These are phyloP conservation scores for Moxostoma hubbsi DNA, from an alignment of 2,797 vertebrate genomes.

Conservation along the genomic window DNA sequence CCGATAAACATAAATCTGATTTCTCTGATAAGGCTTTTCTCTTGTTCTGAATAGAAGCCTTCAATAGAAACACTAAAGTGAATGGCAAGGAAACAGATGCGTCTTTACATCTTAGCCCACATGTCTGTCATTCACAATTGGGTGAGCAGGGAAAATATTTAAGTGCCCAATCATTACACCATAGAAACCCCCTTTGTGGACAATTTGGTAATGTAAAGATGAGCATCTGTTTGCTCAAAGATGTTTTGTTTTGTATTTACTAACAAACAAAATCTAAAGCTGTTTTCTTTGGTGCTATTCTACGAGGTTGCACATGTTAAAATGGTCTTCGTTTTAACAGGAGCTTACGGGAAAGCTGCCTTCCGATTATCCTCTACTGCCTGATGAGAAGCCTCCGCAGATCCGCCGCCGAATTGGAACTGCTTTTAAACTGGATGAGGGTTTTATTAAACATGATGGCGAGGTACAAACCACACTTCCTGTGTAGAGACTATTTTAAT, in stretches of 20 bases:
- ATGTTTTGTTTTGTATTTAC: constrained; percentile 12
- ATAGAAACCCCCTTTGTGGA: constrained; percentile 42
- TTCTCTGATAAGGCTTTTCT: constrained; percentile 20
- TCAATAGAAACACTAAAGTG: constrained; percentile 41
- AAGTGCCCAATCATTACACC: constrained; percentile 24
- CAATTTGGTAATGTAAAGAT: not conserved
- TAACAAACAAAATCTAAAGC: constrained; percentile 11
- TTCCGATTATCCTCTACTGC: constrained; percentile 86
- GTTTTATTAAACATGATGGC: constrained; percentile 76
- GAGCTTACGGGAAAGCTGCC: constrained; percentile 89
- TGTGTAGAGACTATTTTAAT: not conserved
- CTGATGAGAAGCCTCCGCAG: constrained; percentile 84
- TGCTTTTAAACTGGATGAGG: constrained; percentile 87
- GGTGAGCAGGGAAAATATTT: constrained; percentile 41
- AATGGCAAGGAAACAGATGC: constrained; percentile 56
- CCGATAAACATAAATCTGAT: constrained; percentile 32
- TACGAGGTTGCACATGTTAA: not conserved
- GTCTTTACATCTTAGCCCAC: constrained; percentile 49
- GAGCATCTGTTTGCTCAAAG: constrained; percentile 41
- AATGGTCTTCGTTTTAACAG: constrained; percentile 66
- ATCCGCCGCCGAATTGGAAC: constrained; percentile 88
- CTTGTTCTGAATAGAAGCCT: constrained; percentile 43
- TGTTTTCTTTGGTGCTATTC: not conserved
- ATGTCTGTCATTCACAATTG: constrained; percentile 43
- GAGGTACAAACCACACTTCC: constrained; percentile 76